Conservation (phyloP, 2,888 invertebrate genomes). For the Clusia tigrina region DNA sequence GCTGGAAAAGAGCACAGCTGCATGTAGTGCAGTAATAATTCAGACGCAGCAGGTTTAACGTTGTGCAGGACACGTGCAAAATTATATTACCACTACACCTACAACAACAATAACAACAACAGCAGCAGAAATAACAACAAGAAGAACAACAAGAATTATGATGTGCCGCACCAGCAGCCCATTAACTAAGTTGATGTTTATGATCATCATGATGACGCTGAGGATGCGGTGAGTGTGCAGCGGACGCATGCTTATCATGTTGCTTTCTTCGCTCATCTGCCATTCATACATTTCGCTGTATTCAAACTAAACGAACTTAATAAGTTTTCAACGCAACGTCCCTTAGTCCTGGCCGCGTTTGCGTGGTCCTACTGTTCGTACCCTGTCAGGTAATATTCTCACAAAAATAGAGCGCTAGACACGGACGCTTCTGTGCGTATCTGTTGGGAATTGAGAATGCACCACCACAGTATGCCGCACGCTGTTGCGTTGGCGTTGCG, state of each 20-base stretch:
- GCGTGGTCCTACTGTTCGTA: background rate
- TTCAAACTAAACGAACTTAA: constrained; percentile 12
- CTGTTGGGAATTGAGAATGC: background rate
- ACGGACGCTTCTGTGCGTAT: background rate
- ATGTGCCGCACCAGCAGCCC: background rate
- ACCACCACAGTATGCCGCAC: background rate
- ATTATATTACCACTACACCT: background rate
- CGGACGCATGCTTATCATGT: background rate
- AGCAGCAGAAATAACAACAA: background rate
- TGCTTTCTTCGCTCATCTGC: background rate
- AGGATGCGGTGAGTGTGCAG: background rate
- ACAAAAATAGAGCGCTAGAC: background rate
- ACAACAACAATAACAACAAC: background rate
- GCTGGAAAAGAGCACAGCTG: constrained; percentile 17
- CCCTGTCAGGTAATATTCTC: background rate
- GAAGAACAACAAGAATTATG: background rate
- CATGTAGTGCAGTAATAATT: background rate
- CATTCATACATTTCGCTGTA: constrained; percentile 11
- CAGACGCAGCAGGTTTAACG: constrained; percentile 6
- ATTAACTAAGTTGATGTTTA: background rate
- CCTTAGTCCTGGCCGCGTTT: background rate
- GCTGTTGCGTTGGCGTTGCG: background rate
- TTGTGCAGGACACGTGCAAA: background rate
- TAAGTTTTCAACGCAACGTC: background rate
- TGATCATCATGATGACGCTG: background rate